Base-by-base conservation (phyloP, 1,140 invertebrate genomes). In the Drosophila erecta region DNA sequence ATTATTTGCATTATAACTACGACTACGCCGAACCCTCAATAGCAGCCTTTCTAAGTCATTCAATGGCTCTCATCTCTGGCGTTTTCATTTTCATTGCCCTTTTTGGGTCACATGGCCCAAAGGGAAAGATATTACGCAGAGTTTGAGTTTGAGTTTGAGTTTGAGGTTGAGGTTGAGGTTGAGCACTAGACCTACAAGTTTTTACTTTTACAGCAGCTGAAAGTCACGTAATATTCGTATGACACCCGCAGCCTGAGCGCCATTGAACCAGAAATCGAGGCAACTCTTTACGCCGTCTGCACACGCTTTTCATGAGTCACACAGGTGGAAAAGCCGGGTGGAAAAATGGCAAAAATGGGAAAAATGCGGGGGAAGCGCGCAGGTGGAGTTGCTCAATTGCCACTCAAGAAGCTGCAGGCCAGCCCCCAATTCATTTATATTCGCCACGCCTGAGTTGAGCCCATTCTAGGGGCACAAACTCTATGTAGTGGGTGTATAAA, bases 181-280 rank as follows among this genome's bases (percentile, higher is more conserved):
- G 15, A 50, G 46, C 22, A 15, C 46, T 5, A 14, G 14, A 24
- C 11, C 20, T 14, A 54, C 8, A 50, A 17, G 17, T n/a, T 15
- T 24, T 35, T 40, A 11, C 4, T 14, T 38, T 38, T 38, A 3
- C 14, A 1, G 35, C 24, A 24, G 3, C 46, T 15, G 46, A 30
- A 15, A 38, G 33, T 47, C 44, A 61, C 37, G 44, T 50, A 66
- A 53, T 67, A 12, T 53, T 41, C 30, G n/a, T 41, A 64, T 47
- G 61, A 67, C 66, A 70, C 43, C 50, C 35, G 30, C 20, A 40
- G 46, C 37, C 22, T 11, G 37, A 38, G 3, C 66, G 53, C 79
- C 79, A 83, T 83, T 83, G 75, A 83, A 83, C 79, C 79, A 83
- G 79, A 78, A 83, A 83, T 70, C 79, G 79, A 66, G 79, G 47